Conservation (phyloP, 2,113 vertebrate genomes). For the Naja naja region DNA sequence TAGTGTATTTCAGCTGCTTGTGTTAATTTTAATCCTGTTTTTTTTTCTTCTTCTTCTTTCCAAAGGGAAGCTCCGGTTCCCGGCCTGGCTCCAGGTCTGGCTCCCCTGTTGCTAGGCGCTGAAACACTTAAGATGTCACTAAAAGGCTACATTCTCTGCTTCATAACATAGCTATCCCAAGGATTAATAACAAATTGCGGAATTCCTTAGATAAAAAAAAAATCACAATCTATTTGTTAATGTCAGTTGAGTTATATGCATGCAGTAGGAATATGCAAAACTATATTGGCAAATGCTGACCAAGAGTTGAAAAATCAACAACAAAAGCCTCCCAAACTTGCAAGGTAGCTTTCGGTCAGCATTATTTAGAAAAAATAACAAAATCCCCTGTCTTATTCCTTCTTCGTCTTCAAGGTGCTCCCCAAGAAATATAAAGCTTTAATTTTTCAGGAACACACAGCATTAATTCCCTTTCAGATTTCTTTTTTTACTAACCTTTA, state of each 20-base stretch:
- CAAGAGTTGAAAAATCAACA: constrained; percentile 52
- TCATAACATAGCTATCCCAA: constrained; percentile 64
- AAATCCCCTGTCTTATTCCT: constrained; percentile 33
- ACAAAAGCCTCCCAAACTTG: not conserved
- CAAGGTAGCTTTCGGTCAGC: constrained; percentile 45
- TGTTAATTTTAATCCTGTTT: not conserved
- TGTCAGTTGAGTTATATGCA: constrained; percentile 52
- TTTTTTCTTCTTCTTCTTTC: constrained; percentile 47
- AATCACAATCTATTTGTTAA: constrained; percentile 57
- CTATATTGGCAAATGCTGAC: constrained; percentile 57
- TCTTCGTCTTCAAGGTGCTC: constrained; percentile 47
- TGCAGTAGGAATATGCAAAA: constrained; percentile 49
- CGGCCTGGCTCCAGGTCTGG: constrained; percentile 77
- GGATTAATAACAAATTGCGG: constrained; percentile 51
- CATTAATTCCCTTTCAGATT: constrained; percentile 47
- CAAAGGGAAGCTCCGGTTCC: constrained; percentile 81
- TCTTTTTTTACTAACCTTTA: constrained; percentile 36
- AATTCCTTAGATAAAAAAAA: constrained; percentile 53
- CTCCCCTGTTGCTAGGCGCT: constrained; percentile 90
- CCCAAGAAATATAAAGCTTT: constrained; percentile 50
- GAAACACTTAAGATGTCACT: constrained; percentile 62
- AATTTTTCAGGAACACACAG: constrained; percentile 47
- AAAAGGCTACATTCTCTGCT: constrained; percentile 58
- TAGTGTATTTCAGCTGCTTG: not conserved
- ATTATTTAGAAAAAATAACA: constrained; percentile 46